Base-by-base conservation (phyloP, 2,113 vertebrate genomes). In the Takifugu bimaculatus region DNA sequence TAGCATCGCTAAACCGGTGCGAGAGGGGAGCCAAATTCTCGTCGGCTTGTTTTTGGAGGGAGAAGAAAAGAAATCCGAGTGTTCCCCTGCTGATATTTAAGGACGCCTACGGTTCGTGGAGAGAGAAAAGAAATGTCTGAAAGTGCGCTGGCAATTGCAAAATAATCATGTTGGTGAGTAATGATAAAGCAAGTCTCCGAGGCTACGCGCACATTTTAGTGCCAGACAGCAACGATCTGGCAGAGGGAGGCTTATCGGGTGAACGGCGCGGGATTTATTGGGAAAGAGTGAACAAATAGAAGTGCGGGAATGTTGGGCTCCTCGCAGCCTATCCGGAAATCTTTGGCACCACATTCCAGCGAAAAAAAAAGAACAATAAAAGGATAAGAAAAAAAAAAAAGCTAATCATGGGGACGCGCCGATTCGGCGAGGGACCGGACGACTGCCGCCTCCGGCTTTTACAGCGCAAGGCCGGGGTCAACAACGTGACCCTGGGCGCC, bases 111-210 rank as follows among this genome's bases (percentile, higher is more conserved):
- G 73, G 68, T 80, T 78, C 63, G 69, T 70, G 11, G 45, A 52
- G 2, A 6, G 6, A 20, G 53, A 72, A 62, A 60, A 77, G 59
- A 73, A 73, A 77, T 70, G 74, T 73, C 61, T 69, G 68, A 81
- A 74, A 77, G 81, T 77, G 74, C 51, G 57, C 60, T 81, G 78
- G 80, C 80, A 72, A 67, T 73, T 74, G 72, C 56, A 75, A 85
- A 83, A 86, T 84, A 81, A 86, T 81, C 75, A 84, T 77, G 83
- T 85, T 87, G 63, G 80, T 79, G 79, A 87, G 82, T 78, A 85
- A 82, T 85, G 79, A 85, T 80, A 15, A 76, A 63, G 67, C 49
- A 57, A 64, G 81, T 85, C 84, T 86, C 81, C 0, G 63, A 75
- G 78, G 85, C 72, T 80, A 77, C 60, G 29, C 77, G 49, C 70